phyloP scores from a whole-genome alignment of 2,113 vertebrate species.

The Progne subis region DNA sequence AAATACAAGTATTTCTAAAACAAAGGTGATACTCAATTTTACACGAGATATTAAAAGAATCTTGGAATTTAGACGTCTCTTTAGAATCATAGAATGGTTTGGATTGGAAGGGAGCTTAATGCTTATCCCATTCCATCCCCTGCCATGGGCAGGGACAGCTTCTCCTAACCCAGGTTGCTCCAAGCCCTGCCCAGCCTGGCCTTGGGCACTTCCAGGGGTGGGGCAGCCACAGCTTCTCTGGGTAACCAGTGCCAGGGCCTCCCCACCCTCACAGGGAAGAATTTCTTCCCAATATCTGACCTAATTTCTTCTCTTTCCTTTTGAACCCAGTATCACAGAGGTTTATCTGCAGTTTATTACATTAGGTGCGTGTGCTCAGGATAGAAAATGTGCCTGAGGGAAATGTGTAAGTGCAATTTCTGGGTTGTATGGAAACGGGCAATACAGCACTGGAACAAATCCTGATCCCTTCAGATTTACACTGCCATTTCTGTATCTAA shows the following conservation, averaged over 20 bases:
- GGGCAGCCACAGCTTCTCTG: neutral
- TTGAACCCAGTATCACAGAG: neutral
- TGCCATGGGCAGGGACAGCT: neutral
- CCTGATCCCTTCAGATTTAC: neutral
- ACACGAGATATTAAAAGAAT: neutral
- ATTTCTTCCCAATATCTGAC: neutral
- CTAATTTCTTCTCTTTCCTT: neutral
- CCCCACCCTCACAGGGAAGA: fast-evolving
- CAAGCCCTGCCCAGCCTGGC: fast-evolving
- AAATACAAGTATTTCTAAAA: neutral
- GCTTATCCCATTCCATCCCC: neutral
- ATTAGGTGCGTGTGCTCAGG: neutral
- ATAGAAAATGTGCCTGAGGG: neutral
- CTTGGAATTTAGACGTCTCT: neutral
- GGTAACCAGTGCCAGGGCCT: neutral
- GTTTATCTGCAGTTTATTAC: neutral
- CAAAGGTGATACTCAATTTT: neutral
- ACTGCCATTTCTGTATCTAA: neutral
- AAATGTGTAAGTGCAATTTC: neutral
- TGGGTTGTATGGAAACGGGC: neutral
- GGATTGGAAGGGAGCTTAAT: neutral
- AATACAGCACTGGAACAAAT: neutral
- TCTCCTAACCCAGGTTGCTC: fast-evolving
- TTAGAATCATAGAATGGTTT: neutral
- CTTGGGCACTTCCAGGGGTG: neutral